Conservation (phyloP, 2,113 vertebrate genomes). For the Orthonyx spaldingii region DNA sequence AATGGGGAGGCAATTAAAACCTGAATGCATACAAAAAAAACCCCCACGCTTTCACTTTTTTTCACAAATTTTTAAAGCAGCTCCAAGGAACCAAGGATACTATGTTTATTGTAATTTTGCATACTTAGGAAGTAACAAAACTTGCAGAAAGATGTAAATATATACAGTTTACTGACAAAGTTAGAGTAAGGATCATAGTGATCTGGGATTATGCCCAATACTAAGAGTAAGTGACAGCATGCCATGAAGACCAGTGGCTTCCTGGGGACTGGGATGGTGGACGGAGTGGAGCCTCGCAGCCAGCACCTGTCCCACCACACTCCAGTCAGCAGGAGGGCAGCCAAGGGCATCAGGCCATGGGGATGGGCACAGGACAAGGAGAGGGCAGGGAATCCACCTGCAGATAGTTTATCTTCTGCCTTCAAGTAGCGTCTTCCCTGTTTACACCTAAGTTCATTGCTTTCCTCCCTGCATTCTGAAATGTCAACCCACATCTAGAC, state of each 20-base stretch:
- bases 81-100: not conserved
- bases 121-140: not conserved
- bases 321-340: not conserved
- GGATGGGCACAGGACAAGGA: not conserved
- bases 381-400: not conserved
- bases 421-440: not conserved
- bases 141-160: not conserved
- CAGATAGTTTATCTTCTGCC: not conserved
- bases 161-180: not conserved
- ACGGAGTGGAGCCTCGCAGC: not conserved
- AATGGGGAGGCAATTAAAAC: not conserved
- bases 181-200: not conserved
- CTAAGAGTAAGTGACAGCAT: not conserved
- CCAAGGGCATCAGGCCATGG: fast-evolving
- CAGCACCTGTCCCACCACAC: not conserved
- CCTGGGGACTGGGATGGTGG: not conserved
- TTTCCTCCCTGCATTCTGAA: not conserved
- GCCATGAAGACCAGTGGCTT: not conserved
- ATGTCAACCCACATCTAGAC: not conserved
- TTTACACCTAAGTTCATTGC: not conserved
- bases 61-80: not conserved
- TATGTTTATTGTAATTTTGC: not conserved
- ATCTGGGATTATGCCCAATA: not conserved
- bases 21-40: fast-evolving
- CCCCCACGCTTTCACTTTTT: not conserved